A percentile compares a stretch with the other conserved stretches of the same genome.
Conservation (phyloP, 2,888 invertebrate species). For the Clivina fossor region DNA sequence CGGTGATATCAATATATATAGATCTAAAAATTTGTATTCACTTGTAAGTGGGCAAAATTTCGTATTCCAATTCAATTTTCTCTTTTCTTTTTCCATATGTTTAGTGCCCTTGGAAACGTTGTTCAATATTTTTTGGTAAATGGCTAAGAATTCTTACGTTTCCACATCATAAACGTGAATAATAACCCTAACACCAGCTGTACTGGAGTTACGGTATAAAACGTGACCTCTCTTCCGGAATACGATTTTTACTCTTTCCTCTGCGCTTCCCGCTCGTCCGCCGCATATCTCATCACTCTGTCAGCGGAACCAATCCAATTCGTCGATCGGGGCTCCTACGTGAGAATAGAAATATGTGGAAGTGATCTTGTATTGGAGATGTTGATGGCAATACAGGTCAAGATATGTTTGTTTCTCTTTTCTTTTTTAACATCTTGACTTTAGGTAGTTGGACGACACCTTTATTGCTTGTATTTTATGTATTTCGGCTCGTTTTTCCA, state of each 20-base stretch:
- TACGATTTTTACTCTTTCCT: no score
- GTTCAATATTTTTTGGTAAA: conserved; percentile 9
- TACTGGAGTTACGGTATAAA: conserved; percentile 14
- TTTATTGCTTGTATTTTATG: conserved; percentile 19
- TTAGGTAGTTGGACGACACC: conserved; percentile 15
- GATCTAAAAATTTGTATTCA: no score
- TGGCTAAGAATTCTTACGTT: conserved; percentile 9
- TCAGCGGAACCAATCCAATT: conserved; percentile 15
- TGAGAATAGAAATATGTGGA: conserved; percentile 19
- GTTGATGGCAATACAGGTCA: conserved; percentile 19
- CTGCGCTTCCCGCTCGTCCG: background rate
- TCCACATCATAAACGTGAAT: conserved; percentile 22
- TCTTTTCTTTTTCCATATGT: background rate
- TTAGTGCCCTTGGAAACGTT: no score
- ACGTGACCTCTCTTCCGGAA: conserved; percentile 18
- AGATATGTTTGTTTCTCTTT: conserved; percentile 23
- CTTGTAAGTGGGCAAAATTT: no score
- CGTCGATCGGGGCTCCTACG: conserved; percentile 5
- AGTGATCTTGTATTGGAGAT: conserved; percentile 18
- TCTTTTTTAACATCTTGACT: conserved; percentile 23
- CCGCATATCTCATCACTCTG: background rate
- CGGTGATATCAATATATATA: no score
- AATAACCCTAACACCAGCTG: conserved; percentile 22
- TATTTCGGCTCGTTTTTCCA: conserved; percentile 7
- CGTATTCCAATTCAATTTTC: background rate